Conservation (phyloP, 2,888 invertebrate genomes). For the Phyllotreta striolata region DNA sequence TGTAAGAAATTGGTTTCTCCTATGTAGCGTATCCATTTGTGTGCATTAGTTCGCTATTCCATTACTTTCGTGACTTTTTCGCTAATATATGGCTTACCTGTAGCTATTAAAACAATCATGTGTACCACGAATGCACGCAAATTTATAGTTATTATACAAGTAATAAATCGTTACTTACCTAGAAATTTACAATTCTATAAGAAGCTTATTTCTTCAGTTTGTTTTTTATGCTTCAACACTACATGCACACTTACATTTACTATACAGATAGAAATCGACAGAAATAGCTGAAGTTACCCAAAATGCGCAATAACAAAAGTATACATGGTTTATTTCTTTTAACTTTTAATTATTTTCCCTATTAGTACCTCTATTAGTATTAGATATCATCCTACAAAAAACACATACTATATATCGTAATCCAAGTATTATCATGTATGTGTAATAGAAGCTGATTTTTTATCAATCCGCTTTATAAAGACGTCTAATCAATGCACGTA, state of each 20-base stretch:
- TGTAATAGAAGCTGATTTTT: constrained; percentile 5
- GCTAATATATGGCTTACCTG: constrained; percentile 28
- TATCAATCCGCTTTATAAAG: constrained; percentile 12
- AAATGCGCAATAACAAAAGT: no score
- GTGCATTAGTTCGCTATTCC: constrained; percentile 18
- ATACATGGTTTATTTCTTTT: no score
- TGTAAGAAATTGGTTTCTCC: constrained; percentile 6
- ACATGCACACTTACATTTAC: not conserved
- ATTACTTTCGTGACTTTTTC: constrained; percentile 31
- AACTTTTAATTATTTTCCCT: no score
- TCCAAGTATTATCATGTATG: not conserved
- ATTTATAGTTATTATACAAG: constrained; percentile 15
- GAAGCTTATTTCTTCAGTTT: no score
- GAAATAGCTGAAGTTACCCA: not conserved
- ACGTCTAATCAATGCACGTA: constrained; percentile 14
- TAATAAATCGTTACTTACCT: no score
- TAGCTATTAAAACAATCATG: constrained; percentile 34
- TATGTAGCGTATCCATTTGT: constrained; percentile 18
- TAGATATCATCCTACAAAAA: no score
- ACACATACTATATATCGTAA: no score
- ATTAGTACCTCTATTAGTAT: no score
- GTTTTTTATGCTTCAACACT: not conserved
- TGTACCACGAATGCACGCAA: constrained; percentile 23
- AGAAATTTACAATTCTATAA: no score
- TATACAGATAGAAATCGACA: not conserved